Evolutionary conservation across 2,888 invertebrate species (phyloP).

Genomic region (Amiota mariae): DNA sequence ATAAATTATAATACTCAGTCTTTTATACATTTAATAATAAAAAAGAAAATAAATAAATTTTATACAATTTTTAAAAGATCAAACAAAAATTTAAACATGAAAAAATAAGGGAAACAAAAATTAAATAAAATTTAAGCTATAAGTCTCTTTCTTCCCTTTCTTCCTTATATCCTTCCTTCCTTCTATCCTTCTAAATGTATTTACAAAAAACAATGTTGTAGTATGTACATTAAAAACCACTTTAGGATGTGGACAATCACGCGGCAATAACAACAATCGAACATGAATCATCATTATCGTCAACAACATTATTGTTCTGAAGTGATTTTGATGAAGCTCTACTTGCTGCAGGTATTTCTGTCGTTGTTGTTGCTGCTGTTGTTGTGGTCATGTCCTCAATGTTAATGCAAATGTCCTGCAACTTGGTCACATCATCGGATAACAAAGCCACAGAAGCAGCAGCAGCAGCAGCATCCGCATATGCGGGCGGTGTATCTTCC

Average conservation of each 20-base stretch:
- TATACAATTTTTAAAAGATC: not conserved
- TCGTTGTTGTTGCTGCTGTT: not conserved
- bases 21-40: slow-evolving; percentile 18
- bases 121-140: slow-evolving; percentile 14
- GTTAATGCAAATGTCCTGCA: not conserved
- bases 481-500: slow-evolving; percentile 41
- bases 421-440: not conserved
- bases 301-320: too few relatives aligned
- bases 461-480: slow-evolving; percentile 39
- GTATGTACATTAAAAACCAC: not conserved
- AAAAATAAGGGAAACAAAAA: not conserved
- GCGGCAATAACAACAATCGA: slow-evolving; percentile 62
- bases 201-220: slow-evolving; percentile 17
- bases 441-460: not conserved
- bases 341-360: too few relatives aligned
- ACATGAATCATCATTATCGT: slow-evolving; percentile 60
- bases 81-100: not conserved
- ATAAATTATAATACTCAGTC: slow-evolving; percentile 29
- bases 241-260: slow-evolving; percentile 57
- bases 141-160: slow-evolving; percentile 14
- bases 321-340: too few relatives aligned
- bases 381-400: slow-evolving; percentile 33
- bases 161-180: too few relatives aligned
- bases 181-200: not conserved
- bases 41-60: slow-evolving; percentile 4